Conservation (phyloP, 1,140 invertebrate genomes). For the Stegodyphus dumicola region DNA sequence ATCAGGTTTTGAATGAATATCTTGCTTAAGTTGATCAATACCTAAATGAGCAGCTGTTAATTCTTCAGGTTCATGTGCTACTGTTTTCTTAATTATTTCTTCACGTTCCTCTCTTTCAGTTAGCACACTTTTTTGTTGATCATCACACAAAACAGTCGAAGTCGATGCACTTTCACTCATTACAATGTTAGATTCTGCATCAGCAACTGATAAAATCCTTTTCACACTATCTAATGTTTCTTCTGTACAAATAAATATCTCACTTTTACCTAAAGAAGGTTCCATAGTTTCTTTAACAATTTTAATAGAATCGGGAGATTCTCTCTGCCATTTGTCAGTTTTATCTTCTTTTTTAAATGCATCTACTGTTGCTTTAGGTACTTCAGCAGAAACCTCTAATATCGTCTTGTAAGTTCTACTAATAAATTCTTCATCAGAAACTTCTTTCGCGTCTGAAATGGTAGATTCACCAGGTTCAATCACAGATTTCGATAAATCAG, state of each 20-base stretch:
- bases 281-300: constrained; percentile 44
- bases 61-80: neutral
- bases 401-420: constrained; percentile 38
- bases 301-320: constrained; percentile 50
- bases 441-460: neutral
- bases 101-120: too few species aligned
- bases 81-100: neutral
- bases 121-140: neutral
- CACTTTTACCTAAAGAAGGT: constrained; percentile 50
- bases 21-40: neutral
- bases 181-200: constrained; percentile 51
- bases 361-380: constrained; percentile 26
- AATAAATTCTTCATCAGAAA: constrained; percentile 46
- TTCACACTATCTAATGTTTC: constrained; percentile 52
- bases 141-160: neutral
- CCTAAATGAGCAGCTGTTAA: too few species aligned
- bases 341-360: constrained; percentile 51
- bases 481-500: too few species aligned
- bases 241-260: constrained; percentile 58
- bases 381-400: constrained; percentile 22
- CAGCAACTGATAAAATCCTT: constrained; percentile 44
- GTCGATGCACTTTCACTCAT: constrained; percentile 4
- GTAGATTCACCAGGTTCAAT: neutral
- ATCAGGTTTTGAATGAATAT: neutral
- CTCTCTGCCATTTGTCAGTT: constrained; percentile 44